Percentiles rank a stretch among this genome's conserved stretches.
Conservation (phyloP, 1,140 invertebrate species). For the Cataglyphis hispanica region DNA sequence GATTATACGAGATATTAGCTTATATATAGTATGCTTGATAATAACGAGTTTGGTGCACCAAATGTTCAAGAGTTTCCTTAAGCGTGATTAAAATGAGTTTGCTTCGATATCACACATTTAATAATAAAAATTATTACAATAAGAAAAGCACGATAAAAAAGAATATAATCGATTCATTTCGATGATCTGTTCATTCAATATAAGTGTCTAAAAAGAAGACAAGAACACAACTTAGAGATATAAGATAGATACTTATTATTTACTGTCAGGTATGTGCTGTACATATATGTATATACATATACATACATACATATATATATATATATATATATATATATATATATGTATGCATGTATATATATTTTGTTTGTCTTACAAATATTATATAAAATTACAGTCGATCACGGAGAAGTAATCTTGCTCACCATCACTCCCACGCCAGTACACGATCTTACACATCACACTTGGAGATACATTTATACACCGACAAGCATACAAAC, state of each 20-base stretch:
- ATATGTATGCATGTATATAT: conserved; percentile 34
- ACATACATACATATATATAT: no score
- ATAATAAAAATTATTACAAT: conserved; percentile 33
- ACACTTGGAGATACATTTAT: conserved; percentile 59
- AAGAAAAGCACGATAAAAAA: conserved; percentile 5
- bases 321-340: no score
- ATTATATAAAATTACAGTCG: conserved; percentile 87
- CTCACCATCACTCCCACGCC: conserved; percentile 65
- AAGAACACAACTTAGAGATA: conserved; percentile 69
- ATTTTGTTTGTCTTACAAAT: conserved; percentile 86
- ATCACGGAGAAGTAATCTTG: conserved; percentile 81
- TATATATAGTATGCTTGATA: conserved; percentile 28
- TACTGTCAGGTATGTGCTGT: conserved; percentile 85
- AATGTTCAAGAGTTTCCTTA: neutral
- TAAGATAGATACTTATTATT: conserved; percentile 85
- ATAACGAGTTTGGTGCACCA: conserved; percentile 24
- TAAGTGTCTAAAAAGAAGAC: neutral
- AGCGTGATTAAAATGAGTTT: neutral
- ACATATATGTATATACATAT: conserved; percentile 68
- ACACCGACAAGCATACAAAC: conserved; percentile 49
- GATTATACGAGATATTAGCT: conserved; percentile 51
- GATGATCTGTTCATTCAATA: neutral
- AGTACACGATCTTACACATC: conserved; percentile 69
- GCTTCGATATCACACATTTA: neutral
- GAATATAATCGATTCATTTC: neutral